Conservation (phyloP, 2,888 invertebrate genomes). For the Drosophila rubida region DNA sequence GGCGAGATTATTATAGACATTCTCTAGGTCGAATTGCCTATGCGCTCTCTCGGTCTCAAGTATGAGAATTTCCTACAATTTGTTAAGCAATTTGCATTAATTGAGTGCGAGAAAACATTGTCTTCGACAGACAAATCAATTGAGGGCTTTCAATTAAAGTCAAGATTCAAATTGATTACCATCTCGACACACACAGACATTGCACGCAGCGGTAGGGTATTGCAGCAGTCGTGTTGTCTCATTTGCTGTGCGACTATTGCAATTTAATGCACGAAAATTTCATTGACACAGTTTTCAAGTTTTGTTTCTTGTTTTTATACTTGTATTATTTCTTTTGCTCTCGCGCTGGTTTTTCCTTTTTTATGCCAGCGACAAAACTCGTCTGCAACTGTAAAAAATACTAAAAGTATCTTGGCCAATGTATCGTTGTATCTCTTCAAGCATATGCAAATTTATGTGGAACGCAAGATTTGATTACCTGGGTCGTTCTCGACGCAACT, state of each 20-base stretch:
- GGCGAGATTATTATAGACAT: background rate
- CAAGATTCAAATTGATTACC: background rate
- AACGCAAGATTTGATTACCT: slow-evolving; percentile 36
- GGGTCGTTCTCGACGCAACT: slow-evolving; percentile 1
- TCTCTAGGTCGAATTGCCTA: slow-evolving; percentile 2
- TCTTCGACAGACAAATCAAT: slow-evolving; percentile 6
- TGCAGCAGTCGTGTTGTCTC: slow-evolving; percentile 6
- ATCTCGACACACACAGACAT: background rate
- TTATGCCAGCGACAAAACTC: slow-evolving; percentile 38
- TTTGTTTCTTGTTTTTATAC: slow-evolving; percentile 10
- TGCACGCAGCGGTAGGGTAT: slow-evolving; percentile 14
- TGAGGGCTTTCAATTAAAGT: slow-evolving; percentile 2
- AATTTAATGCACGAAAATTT: slow-evolving; percentile 67
- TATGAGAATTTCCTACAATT: background rate
- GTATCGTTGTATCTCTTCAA: slow-evolving; percentile 33
- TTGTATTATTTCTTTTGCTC: slow-evolving; percentile 9
- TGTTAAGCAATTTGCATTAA: slow-evolving; percentile 10
- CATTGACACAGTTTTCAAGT: slow-evolving; percentile 68
- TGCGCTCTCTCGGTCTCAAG: slow-evolving; percentile 12
- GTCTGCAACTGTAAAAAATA: slow-evolving; percentile 45
- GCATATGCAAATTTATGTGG: slow-evolving; percentile 58
- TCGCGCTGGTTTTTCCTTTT: slow-evolving; percentile 22
- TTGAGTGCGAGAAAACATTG: background rate
- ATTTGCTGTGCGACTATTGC: slow-evolving; percentile 56
- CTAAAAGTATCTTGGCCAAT: slow-evolving; percentile 31